Conservation (phyloP, 2,888 invertebrate genomes). For the Alviniconcha strummeri region DNA sequence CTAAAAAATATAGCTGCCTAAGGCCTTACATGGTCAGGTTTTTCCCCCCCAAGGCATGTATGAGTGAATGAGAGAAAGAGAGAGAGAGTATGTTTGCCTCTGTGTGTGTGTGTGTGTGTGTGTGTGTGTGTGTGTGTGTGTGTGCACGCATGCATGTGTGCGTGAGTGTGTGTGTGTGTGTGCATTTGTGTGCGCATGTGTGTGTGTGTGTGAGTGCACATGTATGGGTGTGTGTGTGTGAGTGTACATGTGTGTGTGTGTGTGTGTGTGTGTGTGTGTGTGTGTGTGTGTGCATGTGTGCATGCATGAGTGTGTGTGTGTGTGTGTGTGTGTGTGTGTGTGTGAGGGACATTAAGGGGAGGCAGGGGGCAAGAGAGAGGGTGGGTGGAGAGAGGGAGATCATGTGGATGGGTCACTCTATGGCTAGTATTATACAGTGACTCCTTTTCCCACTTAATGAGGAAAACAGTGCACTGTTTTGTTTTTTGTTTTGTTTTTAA, state of each 20-base stretch:
- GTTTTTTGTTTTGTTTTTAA: background rate
- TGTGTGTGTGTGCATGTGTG: background rate
- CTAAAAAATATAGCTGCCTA: too few relatives aligned
- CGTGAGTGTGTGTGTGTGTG: too few relatives aligned
- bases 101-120: too few relatives aligned
- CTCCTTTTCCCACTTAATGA: background rate
- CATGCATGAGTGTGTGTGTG: background rate
- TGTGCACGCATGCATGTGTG: too few relatives aligned
- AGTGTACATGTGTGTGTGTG: background rate
- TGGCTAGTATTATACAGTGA: background rate
- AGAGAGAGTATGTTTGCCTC: too few relatives aligned
- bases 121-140: too few relatives aligned
- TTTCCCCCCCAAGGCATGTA: too few relatives aligned
- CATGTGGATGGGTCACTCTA: background rate
- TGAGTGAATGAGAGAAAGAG: too few relatives aligned
- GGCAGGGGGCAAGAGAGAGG: background rate
- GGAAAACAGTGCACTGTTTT: background rate
- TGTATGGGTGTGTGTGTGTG: background rate
- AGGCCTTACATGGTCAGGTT: too few relatives aligned
- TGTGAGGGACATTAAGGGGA: background rate
- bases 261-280: background rate
- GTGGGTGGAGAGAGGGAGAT: background rate
- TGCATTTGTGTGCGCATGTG: too few relatives aligned
- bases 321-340: constrained; percentile 18
- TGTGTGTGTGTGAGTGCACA: too few relatives aligned